Percentiles rank a stretch among this genome's conserved stretches.
Conservation (phyloP, 2,797 vertebrate species). For the Poeciliopsis presidionis region DNA sequence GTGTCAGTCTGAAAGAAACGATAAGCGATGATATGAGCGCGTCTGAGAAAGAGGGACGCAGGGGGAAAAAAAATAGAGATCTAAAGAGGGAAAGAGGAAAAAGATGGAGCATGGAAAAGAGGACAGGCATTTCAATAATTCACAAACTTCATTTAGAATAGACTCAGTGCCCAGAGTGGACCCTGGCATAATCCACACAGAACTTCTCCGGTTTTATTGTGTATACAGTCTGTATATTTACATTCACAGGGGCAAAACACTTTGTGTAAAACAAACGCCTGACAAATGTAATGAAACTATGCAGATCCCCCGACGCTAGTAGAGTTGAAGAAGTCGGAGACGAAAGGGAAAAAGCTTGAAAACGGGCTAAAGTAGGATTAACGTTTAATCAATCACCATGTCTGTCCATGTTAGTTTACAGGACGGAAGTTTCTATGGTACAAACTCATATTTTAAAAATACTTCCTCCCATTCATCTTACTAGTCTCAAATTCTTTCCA, state of each 20-base stretch:
- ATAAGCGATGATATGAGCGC: slow-evolving; percentile 25
- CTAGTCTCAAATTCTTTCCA: neutral
- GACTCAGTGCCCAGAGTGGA: slow-evolving; percentile 58
- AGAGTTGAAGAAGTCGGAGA: slow-evolving; percentile 35
- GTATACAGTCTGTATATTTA: neutral
- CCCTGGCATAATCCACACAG: slow-evolving; percentile 46
- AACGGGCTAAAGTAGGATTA: slow-evolving; percentile 9
- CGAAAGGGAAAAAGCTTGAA: slow-evolving; percentile 7
- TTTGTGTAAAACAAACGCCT: slow-evolving; percentile 47
- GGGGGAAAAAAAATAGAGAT: slow-evolving; percentile 44
- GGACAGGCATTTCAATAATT: slow-evolving; percentile 73
- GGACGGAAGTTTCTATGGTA: neutral
- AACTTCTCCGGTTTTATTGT: slow-evolving; percentile 26
- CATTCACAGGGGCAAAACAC: slow-evolving; percentile 1
- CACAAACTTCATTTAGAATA: slow-evolving; percentile 73
- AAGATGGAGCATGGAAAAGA: slow-evolving; percentile 51
- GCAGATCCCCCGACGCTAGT: slow-evolving; percentile 46
- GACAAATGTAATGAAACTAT: slow-evolving; percentile 45
- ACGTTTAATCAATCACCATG: slow-evolving; percentile 31
- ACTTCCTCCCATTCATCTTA: neutral
- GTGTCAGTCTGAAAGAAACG: slow-evolving; percentile 52
- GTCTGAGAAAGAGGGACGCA: slow-evolving; percentile 22
- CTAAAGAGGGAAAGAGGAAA: slow-evolving; percentile 53
- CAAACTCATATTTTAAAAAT: neutral
- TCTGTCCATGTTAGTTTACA: slow-evolving; percentile 19